Percentiles rank a stretch among this genome's conserved stretches.
Conservation (phyloP, 2,888 invertebrate genomes). For the Sturmia bella region DNA sequence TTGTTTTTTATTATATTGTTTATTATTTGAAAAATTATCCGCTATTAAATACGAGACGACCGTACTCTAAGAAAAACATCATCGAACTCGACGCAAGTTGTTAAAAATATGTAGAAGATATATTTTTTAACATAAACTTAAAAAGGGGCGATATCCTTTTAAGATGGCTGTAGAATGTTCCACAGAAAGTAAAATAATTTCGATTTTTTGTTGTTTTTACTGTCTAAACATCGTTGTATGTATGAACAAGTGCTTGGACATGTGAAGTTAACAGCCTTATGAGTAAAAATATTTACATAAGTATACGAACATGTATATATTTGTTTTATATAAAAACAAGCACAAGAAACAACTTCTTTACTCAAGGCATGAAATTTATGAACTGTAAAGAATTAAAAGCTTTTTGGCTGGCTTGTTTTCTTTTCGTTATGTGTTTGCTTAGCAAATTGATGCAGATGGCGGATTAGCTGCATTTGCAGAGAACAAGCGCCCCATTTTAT, state of each 20-base stretch:
- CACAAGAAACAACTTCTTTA: constrained; percentile 27
- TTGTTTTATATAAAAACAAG: neutral
- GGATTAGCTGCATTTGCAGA: neutral
- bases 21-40: no score
- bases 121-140: no score
- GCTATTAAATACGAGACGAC: no score
- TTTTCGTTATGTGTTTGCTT: constrained; percentile 24
- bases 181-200: constrained; percentile 39
- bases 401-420: constrained; percentile 25
- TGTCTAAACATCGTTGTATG: neutral
- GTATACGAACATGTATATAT: neutral
- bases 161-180: constrained; percentile 32
- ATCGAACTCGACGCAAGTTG: constrained; percentile 25
- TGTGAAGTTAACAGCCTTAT: neutral
- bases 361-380: constrained; percentile 56
- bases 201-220: neutral
- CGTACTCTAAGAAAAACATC: no score
- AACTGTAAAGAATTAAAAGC: constrained; percentile 56
- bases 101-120: neutral
- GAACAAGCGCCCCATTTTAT: neutral
- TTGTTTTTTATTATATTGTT: no score
- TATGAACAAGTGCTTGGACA: constrained; percentile 1
- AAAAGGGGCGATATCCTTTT: neutral
- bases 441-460: neutral
- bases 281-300: neutral